Evolutionary conservation across 2,888 invertebrate genomes (phyloP).

Genomic region (Nymphalis c-album): DNA sequence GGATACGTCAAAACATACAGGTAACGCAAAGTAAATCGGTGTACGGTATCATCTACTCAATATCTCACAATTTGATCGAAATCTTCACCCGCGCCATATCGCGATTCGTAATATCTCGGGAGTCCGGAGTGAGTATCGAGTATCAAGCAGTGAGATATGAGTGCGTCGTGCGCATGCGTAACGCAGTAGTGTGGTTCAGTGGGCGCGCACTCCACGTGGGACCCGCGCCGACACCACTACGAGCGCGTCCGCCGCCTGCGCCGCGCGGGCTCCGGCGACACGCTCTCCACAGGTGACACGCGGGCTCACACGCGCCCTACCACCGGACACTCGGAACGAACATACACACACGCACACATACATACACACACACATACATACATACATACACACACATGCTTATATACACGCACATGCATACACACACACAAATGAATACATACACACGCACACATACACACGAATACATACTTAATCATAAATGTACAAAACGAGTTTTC

Average conservation of each 20-base stretch:
- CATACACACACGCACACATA: too few relatives aligned
- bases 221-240: slow-evolving; percentile 93
- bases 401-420: too few relatives aligned
- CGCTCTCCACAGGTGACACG: slow-evolving; percentile 81
- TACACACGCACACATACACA: too few relatives aligned
- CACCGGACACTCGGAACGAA: neutral
- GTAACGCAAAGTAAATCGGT: slow-evolving; percentile 34
- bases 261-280: slow-evolving; percentile 85
- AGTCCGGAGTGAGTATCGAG: neutral
- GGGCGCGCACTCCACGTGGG: slow-evolving; percentile 89
- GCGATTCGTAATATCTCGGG: too few relatives aligned
- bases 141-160: slow-evolving; percentile 12
- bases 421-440: too few relatives aligned
- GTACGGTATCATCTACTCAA: slow-evolving; percentile 23
- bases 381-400: too few relatives aligned
- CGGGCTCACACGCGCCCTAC: too few relatives aligned
- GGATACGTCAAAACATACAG: slow-evolving; percentile 43
- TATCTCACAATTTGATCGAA: slow-evolving; percentile 24
- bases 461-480: too few relatives aligned
- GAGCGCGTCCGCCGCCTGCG: slow-evolving; percentile 90
- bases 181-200: slow-evolving; percentile 77
- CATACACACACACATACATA: too few relatives aligned
- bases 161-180: slow-evolving; percentile 83
- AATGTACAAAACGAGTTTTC: neutral
- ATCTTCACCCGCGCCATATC: too few relatives aligned